Evolutionary conservation across 2,797 vertebrate species (phyloP).

Genomic region (Microctenopoma steveboyesi): DNA sequence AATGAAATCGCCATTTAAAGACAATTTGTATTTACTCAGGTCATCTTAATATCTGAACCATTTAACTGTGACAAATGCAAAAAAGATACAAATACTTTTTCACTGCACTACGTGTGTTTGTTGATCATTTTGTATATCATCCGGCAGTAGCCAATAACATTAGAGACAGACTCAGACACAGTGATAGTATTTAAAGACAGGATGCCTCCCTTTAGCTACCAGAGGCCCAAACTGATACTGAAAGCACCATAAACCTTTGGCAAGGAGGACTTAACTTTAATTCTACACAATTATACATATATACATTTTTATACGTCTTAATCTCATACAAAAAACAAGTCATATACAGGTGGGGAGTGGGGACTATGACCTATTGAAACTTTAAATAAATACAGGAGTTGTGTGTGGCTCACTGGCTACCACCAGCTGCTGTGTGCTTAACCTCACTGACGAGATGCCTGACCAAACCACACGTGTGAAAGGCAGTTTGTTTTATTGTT

Average conservation of each 20-base stretch:
- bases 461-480: conserved; percentile 51
- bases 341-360: conserved; percentile 64
- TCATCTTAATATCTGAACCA: too few relatives aligned
- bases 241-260: conserved; percentile 57
- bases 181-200: conserved; percentile 49
- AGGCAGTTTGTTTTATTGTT: conserved; percentile 60
- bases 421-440: conserved; percentile 67
- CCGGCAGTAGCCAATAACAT: conserved; percentile 8
- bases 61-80: too few relatives aligned
- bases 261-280: conserved; percentile 80
- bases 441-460: conserved; percentile 49
- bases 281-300: conserved; percentile 87
- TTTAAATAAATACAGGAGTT: conserved; percentile 74
- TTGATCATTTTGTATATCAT: background rate
- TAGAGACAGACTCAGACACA: conserved; percentile 43
- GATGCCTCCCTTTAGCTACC: conserved; percentile 40
- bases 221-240: conserved; percentile 38
- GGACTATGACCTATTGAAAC: conserved; percentile 54
- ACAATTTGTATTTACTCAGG: too few relatives aligned
- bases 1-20: too few relatives aligned
- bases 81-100: too few relatives aligned
- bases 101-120: too few relatives aligned
- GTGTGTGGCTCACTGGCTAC: conserved; percentile 38
- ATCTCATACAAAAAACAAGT: conserved; percentile 80
- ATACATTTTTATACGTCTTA: conserved; percentile 83